phyloP scores from a whole-genome alignment of 2,113 vertebrate species.

The Lampris incognitus region DNA sequence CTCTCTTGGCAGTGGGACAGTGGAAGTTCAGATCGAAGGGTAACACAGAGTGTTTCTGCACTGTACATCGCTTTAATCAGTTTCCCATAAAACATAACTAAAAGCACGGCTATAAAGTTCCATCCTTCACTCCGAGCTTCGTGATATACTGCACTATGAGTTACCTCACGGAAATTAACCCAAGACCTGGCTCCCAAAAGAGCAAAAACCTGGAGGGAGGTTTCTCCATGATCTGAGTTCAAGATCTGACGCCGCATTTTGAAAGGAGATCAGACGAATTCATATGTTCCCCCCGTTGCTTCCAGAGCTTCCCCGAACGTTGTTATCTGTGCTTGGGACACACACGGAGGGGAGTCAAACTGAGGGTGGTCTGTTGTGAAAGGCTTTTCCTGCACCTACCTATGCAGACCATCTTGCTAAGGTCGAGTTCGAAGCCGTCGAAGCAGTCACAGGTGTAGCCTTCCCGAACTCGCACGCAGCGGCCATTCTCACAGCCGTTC shows the following conservation, averaged over 20 bases:
- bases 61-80: conserved; percentile 63
- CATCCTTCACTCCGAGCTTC: conserved; percentile 57
- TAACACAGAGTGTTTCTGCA: conserved; percentile 44
- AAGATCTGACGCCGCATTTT: conserved; percentile 31
- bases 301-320: conserved; percentile 10
- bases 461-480: conserved; percentile 91
- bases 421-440: conserved; percentile 90
- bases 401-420: conserved; percentile 86
- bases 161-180: conserved; percentile 56
- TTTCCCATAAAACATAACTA: conserved; percentile 64
- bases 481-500: conserved; percentile 94
- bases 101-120: conserved; percentile 63
- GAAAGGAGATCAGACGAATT: conserved; percentile 29
- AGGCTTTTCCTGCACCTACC: conserved; percentile 41
- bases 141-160: conserved; percentile 49
- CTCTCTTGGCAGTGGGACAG: conserved; percentile 57
- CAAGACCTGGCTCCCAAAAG: conserved; percentile 38
- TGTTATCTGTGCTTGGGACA: conserved; percentile 11
- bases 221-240: conserved; percentile 42
- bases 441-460: conserved; percentile 98
- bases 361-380: conserved; percentile 36
- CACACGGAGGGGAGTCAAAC: not conserved
- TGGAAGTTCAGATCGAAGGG: conserved; percentile 54
- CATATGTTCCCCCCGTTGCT: conserved; percentile 38
- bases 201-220: conserved; percentile 29